A percentile compares a stretch with the other conserved stretches of the same genome.
Evolutionary conservation across 1,140 invertebrate genomes (phyloP).

Genomic region (Bombus balteatus): DNA sequence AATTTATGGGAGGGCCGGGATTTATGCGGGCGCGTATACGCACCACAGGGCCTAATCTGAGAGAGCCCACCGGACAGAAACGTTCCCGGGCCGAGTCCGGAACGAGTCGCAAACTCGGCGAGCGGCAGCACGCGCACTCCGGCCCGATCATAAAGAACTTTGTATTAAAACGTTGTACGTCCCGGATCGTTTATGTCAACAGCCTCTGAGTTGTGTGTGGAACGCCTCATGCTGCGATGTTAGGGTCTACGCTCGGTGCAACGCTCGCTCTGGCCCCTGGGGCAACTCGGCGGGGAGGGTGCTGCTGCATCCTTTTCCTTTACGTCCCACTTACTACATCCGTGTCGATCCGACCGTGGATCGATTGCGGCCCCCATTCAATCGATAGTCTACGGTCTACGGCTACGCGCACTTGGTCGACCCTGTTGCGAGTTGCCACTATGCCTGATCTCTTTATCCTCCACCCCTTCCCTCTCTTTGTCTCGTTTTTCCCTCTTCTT

Average conservation of each 20-base stretch:
- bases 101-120: conserved; percentile 43
- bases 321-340: conserved; percentile 17
- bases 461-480: no score
- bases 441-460: not conserved
- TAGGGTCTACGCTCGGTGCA: conserved; percentile 63
- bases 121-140: conserved; percentile 45
- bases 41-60: conserved; percentile 68
- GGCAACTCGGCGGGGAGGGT: conserved; percentile 63
- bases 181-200: conserved; percentile 70
- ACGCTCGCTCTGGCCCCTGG: conserved; percentile 54
- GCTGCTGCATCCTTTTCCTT: conserved; percentile 54
- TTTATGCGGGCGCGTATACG: conserved; percentile 77
- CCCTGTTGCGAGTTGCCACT: not conserved
- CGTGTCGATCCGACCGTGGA: not conserved
- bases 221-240: conserved; percentile 65
- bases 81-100: conserved; percentile 52
- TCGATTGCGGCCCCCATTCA: not conserved
- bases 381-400: conserved; percentile 40
- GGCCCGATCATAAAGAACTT: conserved; percentile 75
- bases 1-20: conserved; percentile 79
- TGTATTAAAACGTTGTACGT: conserved; percentile 77
- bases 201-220: conserved; percentile 68
- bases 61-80: conserved; percentile 55
- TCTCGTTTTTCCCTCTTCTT: no score
- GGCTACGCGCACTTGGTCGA: not conserved